phyloP scores from a whole-genome alignment of 2,113 vertebrate species.

The Dasypus novemcinctus region DNA sequence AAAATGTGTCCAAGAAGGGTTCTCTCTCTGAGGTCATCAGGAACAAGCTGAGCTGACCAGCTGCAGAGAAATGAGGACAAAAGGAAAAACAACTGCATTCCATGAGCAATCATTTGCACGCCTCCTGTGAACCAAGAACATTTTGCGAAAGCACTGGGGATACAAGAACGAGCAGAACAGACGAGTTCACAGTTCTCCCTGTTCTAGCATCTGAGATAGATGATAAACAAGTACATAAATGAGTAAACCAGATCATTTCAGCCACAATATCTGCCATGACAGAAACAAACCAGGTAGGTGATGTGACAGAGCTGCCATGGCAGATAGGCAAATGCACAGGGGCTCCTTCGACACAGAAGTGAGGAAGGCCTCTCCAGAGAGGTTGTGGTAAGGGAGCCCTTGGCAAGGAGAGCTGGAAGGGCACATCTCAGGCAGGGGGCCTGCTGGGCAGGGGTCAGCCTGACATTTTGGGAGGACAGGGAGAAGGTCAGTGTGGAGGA shows the following conservation, averaged over 20 bases:
- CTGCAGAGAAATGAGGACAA: background rate
- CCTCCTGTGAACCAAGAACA: background rate
- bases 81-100: background rate
- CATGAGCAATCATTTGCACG: background rate
- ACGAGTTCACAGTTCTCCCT: fast-evolving
- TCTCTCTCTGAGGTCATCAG: background rate
- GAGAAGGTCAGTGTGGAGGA: background rate
- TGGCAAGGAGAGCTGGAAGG: background rate
- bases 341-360: background rate
- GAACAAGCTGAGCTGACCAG: background rate
- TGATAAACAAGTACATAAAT: fast-evolving
- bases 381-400: background rate
- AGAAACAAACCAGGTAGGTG: background rate
- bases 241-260: background rate
- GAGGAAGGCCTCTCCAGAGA: background rate
- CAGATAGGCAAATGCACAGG: background rate
- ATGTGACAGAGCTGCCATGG: too few species aligned
- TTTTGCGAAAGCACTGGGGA: background rate
- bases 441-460: fast-evolving
- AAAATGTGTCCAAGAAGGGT: background rate
- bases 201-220: background rate
- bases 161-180: too few species aligned
- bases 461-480: too few species aligned
- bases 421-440: background rate
- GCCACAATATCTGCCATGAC: fast-evolving